Conservation (phyloP, 2,113 vertebrate species). For the Pipra filicauda region DNA sequence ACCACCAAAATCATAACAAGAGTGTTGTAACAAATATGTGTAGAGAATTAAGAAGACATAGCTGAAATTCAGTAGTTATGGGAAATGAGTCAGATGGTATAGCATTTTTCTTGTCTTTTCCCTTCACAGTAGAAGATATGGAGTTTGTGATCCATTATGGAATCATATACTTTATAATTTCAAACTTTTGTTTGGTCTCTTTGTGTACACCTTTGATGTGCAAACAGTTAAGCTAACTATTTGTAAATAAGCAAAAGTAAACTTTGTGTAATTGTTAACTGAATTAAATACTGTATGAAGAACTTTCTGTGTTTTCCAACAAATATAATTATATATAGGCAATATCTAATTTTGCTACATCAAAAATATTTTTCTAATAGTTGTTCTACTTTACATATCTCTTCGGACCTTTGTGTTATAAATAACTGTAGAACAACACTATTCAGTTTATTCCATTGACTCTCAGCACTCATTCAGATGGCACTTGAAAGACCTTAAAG, state of each 20-base stretch:
- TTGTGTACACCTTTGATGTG: rapidly evolving
- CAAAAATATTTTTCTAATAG: not conserved
- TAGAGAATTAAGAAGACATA: not conserved
- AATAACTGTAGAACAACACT: not conserved
- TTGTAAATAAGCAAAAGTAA: not conserved
- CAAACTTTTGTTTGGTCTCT: not conserved
- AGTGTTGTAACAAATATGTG: not conserved
- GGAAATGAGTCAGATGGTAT: rapidly evolving
- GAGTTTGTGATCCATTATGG: not conserved
- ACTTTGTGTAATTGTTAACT: not conserved
- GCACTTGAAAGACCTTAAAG: not conserved
- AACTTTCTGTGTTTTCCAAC: not conserved
- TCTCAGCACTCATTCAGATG: not conserved
- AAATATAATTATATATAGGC: not conserved
- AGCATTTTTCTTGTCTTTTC: not conserved
- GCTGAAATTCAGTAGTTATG: not conserved
- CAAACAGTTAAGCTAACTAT: not conserved
- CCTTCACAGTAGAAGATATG: rapidly evolving
- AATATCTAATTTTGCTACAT: not conserved
- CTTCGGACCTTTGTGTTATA: not conserved
- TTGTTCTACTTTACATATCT: not conserved
- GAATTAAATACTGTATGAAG: not conserved
- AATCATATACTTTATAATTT: not conserved
- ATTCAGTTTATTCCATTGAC: not conserved
- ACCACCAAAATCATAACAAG: not conserved